phyloP scores from a whole-genome alignment of 2,113 vertebrate genomes.

The Columba janthina region DNA sequence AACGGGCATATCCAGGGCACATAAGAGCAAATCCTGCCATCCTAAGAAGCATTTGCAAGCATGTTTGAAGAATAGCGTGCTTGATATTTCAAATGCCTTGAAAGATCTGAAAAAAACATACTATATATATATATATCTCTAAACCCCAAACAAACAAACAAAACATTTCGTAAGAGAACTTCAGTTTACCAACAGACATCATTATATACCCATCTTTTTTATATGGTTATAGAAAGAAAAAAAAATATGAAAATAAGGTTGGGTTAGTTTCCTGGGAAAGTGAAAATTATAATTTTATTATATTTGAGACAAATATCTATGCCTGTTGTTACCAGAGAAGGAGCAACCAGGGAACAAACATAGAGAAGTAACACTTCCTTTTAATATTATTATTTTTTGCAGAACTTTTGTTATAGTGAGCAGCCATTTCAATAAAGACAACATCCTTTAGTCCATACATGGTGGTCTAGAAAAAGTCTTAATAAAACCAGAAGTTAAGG shows the following conservation, averaged over 20 bases:
- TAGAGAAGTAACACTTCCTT: neutral
- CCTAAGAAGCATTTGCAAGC: neutral
- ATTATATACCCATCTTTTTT: neutral
- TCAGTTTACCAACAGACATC: neutral
- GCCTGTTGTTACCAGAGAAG: neutral
- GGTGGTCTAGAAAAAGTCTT: neutral
- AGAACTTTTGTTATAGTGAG: neutral
- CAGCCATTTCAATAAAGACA: neutral
- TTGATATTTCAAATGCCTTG: neutral
- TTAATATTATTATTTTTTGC: neutral
- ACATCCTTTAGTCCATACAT: neutral
- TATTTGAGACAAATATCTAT: neutral
- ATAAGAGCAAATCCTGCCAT: neutral
- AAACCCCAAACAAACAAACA: neutral
- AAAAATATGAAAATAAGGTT: neutral
- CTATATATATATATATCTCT: too few species aligned
- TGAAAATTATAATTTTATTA: rapidly evolving
- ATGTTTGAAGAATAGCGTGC: neutral
- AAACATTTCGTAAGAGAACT: neutral
- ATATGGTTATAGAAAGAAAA: neutral
- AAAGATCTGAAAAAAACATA: neutral
- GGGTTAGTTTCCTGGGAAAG: neutral
- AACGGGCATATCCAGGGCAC: neutral
- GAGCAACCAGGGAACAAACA: neutral
- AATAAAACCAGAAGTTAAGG: neutral